These are phyloP conservation scores for Pseudachorutes palmiensis DNA, from an alignment of 1,140 invertebrate genomes.

Conservation along the genomic window DNA sequence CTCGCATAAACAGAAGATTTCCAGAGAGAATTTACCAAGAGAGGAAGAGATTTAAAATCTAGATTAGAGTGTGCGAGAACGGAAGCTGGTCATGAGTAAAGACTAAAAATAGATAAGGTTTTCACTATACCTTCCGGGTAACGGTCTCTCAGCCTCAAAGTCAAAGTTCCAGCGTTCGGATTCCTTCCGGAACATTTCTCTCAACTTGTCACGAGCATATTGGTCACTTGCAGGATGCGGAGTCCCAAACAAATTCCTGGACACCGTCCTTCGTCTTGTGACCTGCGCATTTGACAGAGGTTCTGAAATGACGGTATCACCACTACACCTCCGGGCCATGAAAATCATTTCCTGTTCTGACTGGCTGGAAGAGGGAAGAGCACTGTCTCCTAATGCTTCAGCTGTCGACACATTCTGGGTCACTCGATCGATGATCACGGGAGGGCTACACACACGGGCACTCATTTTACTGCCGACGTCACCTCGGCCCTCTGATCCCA, in stretches of 20 bases:
- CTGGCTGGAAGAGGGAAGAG: background rate
- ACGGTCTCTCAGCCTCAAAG: conserved; percentile 1
- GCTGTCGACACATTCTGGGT: background rate
- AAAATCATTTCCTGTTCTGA: background rate
- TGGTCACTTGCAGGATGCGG: background rate
- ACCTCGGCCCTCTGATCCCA: too few species aligned
- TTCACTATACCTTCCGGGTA: conserved; percentile 3
- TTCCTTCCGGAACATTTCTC: background rate
- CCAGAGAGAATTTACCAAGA: background rate
- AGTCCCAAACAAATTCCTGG: background rate
- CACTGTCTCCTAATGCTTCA: background rate
- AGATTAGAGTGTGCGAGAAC: background rate
- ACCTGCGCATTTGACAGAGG: background rate
- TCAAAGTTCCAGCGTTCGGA: background rate
- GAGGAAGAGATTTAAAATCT: background rate
- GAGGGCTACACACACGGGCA: background rate
- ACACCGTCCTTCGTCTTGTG: background rate
- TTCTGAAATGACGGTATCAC: background rate
- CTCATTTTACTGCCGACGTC: background rate
- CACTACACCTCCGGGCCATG: background rate
- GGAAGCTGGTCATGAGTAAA: background rate
- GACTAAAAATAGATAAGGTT: background rate
- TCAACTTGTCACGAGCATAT: conserved; percentile 4
- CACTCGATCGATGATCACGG: background rate
- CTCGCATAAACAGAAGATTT: background rate